phyloP scores from a whole-genome alignment of 2,113 vertebrate genomes.

The Poecilia latipinna region DNA sequence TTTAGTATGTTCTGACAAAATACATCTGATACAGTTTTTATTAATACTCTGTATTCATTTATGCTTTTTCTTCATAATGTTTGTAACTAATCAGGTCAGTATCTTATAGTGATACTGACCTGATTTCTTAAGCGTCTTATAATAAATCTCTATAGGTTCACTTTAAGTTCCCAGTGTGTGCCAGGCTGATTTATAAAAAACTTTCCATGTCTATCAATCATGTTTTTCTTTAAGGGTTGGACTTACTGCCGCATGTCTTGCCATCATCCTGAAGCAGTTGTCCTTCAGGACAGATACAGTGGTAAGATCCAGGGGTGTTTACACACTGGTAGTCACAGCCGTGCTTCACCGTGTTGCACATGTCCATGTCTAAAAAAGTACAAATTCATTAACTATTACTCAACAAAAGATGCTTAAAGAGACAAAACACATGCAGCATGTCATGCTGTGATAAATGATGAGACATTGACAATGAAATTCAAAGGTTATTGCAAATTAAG shows the following conservation, averaged over 20 bases:
- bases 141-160: neutral
- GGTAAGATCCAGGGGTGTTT: constrained; percentile 86
- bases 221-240: too few relatives aligned
- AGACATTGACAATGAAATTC: neutral
- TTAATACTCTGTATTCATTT: too few relatives aligned
- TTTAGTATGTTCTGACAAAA: too few relatives aligned
- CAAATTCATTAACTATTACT: neutral
- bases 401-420: neutral
- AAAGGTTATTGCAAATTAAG: neutral
- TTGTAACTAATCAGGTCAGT: too few relatives aligned
- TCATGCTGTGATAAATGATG: neutral
- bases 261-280: constrained; percentile 89
- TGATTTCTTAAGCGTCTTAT: too few relatives aligned
- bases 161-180: neutral
- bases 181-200: neutral
- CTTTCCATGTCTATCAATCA: neutral
- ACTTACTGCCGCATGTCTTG: constrained; percentile 90
- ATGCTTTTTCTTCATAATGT: too few relatives aligned
- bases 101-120: too few relatives aligned
- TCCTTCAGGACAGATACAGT: constrained; percentile 90
- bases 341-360: constrained; percentile 89
- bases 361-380: constrained; percentile 81
- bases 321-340: constrained; percentile 94
- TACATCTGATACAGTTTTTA: too few relatives aligned
- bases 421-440: neutral